Evolutionary conservation across 2,888 invertebrate species (phyloP).

Genomic region (Mythimna lalbum): DNA sequence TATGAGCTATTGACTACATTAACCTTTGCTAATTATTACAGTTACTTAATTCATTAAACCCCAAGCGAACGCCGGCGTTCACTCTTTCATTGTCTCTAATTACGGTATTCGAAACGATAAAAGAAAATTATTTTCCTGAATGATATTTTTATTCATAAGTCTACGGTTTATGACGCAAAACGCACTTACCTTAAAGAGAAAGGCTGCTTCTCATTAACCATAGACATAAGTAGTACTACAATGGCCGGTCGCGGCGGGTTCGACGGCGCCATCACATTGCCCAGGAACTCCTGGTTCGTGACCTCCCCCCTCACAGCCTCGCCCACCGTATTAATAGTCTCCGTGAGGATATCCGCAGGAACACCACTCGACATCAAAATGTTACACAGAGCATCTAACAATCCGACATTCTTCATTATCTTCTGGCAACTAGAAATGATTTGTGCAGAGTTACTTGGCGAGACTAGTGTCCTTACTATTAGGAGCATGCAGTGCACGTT

Average conservation of each 20-base stretch:
- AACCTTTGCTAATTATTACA: not conserved
- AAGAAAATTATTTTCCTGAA: not conserved
- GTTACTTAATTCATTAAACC: no score
- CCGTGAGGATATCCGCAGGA: constrained; percentile 98
- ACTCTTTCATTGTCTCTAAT: no score
- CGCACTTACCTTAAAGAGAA: constrained; percentile 90
- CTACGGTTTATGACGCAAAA: no score
- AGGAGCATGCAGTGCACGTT: constrained; percentile 98
- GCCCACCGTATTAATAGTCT: constrained; percentile 98
- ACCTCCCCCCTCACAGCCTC: constrained; percentile 98
- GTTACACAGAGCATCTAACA: constrained; percentile 92
- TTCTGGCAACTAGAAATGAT: constrained; percentile 96
- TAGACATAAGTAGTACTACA: constrained; percentile 98
- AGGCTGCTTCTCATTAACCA: constrained; percentile 99
- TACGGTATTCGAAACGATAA: no score
- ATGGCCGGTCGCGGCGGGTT: constrained; percentile 98
- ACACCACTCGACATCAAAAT: constrained; percentile 99
- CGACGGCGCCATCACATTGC: constrained; percentile 97
- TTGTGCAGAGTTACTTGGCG: constrained; percentile 97
- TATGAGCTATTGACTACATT: no score
- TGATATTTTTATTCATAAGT: not conserved
- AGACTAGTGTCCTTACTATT: constrained; percentile 97
- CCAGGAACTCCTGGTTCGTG: constrained; percentile 97
- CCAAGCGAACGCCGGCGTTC: no score
- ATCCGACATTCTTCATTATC: constrained; percentile 95